A percentile compares a stretch with the other conserved stretches of the same genome.
Evolutionary conservation across 1,140 invertebrate genomes (phyloP).

Genomic region (Asobara japonica): DNA sequence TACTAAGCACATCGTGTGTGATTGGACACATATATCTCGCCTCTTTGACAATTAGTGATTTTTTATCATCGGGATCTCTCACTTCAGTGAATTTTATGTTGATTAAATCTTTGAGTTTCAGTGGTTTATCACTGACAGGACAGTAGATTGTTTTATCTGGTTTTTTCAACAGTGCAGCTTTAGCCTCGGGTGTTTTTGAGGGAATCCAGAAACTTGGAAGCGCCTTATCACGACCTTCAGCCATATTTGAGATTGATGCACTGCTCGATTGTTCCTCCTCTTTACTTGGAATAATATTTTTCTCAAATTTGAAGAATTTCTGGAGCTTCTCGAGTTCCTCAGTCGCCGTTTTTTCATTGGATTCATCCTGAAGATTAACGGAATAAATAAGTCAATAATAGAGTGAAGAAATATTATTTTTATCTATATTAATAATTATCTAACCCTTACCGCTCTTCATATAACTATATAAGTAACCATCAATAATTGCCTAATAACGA

Average conservation of each 20-base stretch:
- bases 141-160: conserved; percentile 93
- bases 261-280: conserved; percentile 38
- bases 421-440: too few species aligned
- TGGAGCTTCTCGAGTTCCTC: conserved; percentile 77
- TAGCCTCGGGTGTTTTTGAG: conserved; percentile 88
- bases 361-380: conserved; percentile 63
- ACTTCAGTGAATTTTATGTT: conserved; percentile 93
- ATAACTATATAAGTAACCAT: too few species aligned
- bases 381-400: neutral
- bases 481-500: too few species aligned
- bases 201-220: conserved; percentile 99
- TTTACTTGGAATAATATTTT: conserved; percentile 70
- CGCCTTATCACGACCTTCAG: conserved; percentile 72
- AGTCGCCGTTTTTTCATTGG: conserved; percentile 73
- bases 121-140: conserved; percentile 89
- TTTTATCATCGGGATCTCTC: conserved; percentile 85
- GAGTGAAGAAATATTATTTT: too few species aligned
- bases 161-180: conserved; percentile 78
- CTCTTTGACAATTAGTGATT: conserved; percentile 83
- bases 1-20: conserved; percentile 94
- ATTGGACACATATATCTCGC: conserved; percentile 97
- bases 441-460: too few species aligned
- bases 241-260: conserved; percentile 82
- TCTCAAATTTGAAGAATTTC: conserved; percentile 82
- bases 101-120: conserved; percentile 94